Evolutionary conservation across 2,888 invertebrate genomes (phyloP), one percentile per base, ranked within the genome.

Genomic region (Hydroisotoma schaefferi): DNA sequence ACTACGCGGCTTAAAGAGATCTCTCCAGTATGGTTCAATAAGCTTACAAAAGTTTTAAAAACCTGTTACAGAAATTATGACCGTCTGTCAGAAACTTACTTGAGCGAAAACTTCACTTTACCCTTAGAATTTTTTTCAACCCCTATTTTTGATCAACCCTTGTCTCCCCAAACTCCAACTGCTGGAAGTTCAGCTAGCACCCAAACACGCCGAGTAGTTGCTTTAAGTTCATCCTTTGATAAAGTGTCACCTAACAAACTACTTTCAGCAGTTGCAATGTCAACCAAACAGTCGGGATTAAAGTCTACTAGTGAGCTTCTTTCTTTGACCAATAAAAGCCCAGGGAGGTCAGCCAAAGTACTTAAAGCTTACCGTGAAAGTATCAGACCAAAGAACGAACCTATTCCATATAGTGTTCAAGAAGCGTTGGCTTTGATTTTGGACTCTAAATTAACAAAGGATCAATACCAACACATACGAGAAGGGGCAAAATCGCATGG

Each of bases 371-470:
- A 33, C 33, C 8, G 33, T 10, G 33, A 33, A 10, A 8, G 15
- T 10, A 15, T 10, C 8, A 8, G 15, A 10, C 8, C 8, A 33
- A 33, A 33, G 15, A 10, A 8, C 33, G 15, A 33, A 33, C 8
- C 15, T 33, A 10, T 15, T 15, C 15, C 33, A 8, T 33, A 33
- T 15, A 33, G 15, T 33, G 8, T 26, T 48, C 25, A 54, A 2
- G 40, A 26, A 18, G 54, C 54, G 2, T 27, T 54, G 5, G 43
- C 54, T n/a, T 26, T 54, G 18, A 26, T 54, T 3, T 8, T 54
- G 2, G 40, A 38, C 18, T 23, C 12, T 15, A 33, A 43, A 2
- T 18, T 54, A 2, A 26, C 43, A 15, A 43, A 43, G 29, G 54
- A 54, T 10, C 2, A n/a, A 8, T 54, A 54, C 27, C 10, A 25